Evolutionary conservation across 2,888 invertebrate genomes (phyloP).

Genomic region (Pelosia muscerda): DNA sequence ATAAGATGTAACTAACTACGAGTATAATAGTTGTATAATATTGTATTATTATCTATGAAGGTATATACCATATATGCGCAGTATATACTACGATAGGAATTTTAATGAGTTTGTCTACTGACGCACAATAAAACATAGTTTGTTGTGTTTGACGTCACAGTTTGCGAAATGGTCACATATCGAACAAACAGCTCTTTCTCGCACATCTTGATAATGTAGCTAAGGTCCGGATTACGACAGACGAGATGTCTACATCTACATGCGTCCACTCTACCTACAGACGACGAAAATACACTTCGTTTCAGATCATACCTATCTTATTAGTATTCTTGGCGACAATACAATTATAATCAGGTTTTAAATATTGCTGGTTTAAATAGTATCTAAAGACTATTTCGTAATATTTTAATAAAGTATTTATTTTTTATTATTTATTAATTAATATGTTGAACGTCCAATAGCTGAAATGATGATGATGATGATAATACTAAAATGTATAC

Average conservation of each 20-base stretch:
- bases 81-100: conserved; percentile 6
- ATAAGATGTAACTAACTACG: background rate
- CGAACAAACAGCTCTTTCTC: background rate
- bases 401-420: too few species aligned
- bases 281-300: conserved; percentile 10
- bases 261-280: background rate
- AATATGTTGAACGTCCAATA: too few species aligned
- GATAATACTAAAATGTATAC: too few species aligned
- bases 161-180: conserved; percentile 2
- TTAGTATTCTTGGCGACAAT: background rate
- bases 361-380: background rate
- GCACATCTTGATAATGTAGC: background rate
- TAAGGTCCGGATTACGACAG: background rate
- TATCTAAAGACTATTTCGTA: too few species aligned
- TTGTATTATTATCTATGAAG: conserved; percentile 6
- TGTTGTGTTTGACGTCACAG: conserved; percentile 12
- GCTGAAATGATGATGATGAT: too few species aligned
- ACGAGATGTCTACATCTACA: background rate
- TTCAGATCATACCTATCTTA: background rate
- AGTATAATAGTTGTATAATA: background rate
- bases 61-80: background rate
- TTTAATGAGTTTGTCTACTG: conserved; percentile 9
- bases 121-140: conserved; percentile 11
- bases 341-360: background rate
- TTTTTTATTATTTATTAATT: too few species aligned